Evolutionary conservation across 2,797 vertebrate species (phyloP), one percentile per base, ranked within the genome.

Genomic region (Serranus cabrilla): DNA sequence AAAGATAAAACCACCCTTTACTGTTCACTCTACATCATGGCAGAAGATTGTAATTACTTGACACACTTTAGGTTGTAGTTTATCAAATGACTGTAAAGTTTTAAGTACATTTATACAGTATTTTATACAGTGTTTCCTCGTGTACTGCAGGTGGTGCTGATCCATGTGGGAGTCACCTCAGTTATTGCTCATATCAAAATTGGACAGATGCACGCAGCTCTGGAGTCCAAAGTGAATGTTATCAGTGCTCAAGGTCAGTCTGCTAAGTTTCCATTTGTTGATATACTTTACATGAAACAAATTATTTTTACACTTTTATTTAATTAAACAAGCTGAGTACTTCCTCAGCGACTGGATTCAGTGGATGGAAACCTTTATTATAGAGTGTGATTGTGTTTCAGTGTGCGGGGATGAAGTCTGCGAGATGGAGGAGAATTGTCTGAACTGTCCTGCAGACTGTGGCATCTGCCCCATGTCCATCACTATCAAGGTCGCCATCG

Each of bases 161-260:
- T 94, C 55, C 94, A 96, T 40, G 58, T 94, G 16, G 95, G 94
- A 59, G 86, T 96, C 64, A 96, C 95, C 16, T 95, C 94, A 7
- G 82, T 96, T 14, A 95, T 96, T 63, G 95, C 96, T 61, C 94
- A 96, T 73, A 89, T 96, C 64, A 95, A 95, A 90, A 86, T 95
- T 37, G 94, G 95, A 39, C 90, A 91, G 54, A 94, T 95, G 92
- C 95, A 96, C 1, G 94, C 94, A 31, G 94, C 95, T 0, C 78
- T 96, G 76, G 95, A 96, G 85, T 92, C 95, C 46, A 93, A 94
- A 86, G 94, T 95, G 54, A 86, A 91, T 14, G 95, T 96, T 13
- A 76, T 95, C 75, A 95, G 92, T 45, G 93, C 93, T 61, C 93
- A 95, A 93, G 95, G 95, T 96, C 76, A 83, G 87, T 76, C 12